Percentiles rank a stretch among this genome's conserved stretches.
Evolutionary conservation across 2,113 vertebrate genomes (phyloP).

Genomic region (Oenanthe oenanthe): DNA sequence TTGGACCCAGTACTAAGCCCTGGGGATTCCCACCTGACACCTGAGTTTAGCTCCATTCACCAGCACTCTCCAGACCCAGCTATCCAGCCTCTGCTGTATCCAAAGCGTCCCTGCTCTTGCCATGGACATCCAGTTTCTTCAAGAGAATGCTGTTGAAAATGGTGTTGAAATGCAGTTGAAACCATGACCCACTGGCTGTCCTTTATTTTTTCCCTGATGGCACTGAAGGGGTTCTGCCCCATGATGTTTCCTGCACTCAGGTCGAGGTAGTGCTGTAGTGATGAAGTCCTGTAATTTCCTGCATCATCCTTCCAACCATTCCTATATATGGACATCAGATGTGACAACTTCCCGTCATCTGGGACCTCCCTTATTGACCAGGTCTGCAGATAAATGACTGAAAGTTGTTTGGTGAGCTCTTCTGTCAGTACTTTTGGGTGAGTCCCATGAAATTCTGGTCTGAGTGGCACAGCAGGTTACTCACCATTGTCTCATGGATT

Average conservation of each 20-base stretch:
- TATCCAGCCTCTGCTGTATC: not conserved
- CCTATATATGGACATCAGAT: not conserved
- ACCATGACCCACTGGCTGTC: not conserved
- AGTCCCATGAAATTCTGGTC: not conserved
- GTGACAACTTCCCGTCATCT: not conserved
- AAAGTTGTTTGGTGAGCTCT: not conserved
- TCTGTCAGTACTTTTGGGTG: not conserved
- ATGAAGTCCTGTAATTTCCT: not conserved
- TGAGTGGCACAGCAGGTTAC: too few relatives aligned
- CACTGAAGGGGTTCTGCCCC: not conserved
- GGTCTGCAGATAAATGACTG: not conserved
- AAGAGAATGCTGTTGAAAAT: not conserved
- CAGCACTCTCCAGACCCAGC: not conserved
- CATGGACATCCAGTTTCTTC: not conserved
- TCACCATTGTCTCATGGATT: not conserved
- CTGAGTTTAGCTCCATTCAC: not conserved
- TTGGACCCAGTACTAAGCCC: not conserved
- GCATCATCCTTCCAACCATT: not conserved
- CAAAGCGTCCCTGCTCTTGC: too few relatives aligned
- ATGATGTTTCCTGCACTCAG: not conserved
- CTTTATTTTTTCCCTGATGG: not conserved
- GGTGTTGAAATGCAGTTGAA: not conserved
- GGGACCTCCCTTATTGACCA: not conserved
- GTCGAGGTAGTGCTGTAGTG: accelerated
- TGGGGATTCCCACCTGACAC: not conserved